Evolutionary conservation across 2,113 vertebrate species (phyloP), one percentile per base, ranked within the genome.

Genomic region (Neodon shergylaensis): DNA sequence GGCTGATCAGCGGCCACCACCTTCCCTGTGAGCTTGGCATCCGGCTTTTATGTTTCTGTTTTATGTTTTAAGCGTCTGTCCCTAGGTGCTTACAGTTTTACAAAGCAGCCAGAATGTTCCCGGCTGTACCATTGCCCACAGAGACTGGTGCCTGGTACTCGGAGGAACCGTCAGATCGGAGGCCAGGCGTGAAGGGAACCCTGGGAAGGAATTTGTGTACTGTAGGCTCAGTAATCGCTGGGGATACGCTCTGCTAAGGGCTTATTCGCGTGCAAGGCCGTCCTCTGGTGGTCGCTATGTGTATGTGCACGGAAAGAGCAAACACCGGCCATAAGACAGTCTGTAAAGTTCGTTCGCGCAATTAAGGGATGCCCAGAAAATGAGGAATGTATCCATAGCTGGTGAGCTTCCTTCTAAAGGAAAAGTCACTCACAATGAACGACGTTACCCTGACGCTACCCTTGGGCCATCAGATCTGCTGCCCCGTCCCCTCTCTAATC

Each of bases 21-120:
- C 76, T 65, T 47, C 19, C 70, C 85, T 47, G 83, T 47, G 26
- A 22, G 36, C 77, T 52, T 26, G 58, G 39, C 72, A 22, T 68
- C 19, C 44, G 1, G 87, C 74, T 36, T 79, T 72, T 39, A 22
- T 63, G 22, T 58, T 84, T 77, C 74, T 26, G 84, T n/a, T n/a
- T n/a, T n/a, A n/a, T n/a, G n/a, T n/a, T n/a, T n/a, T n/a, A 95
- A 88, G 70, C n/a, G 36, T 94, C 90, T 93, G 83, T 92, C 79
- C 39, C 52, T 81, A 52, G 65, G 61, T 77, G 68, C 92, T 85
- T 65, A 42, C 0, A 39, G 83, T 66, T 65, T 91, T 72, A 82
- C 87, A 94, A 77, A 95, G 95, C 65, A 65, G 31, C 83, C 68
- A 78, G 44, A 49, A 49, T 49, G 94, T 65, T 94, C 84, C 81